Evolutionary conservation across 30 jellyfish, hydroid and myxozoan genomes (phyloP), one percentile per base, ranked within the genome.

Genomic region (Rhopilema esculentum): DNA sequence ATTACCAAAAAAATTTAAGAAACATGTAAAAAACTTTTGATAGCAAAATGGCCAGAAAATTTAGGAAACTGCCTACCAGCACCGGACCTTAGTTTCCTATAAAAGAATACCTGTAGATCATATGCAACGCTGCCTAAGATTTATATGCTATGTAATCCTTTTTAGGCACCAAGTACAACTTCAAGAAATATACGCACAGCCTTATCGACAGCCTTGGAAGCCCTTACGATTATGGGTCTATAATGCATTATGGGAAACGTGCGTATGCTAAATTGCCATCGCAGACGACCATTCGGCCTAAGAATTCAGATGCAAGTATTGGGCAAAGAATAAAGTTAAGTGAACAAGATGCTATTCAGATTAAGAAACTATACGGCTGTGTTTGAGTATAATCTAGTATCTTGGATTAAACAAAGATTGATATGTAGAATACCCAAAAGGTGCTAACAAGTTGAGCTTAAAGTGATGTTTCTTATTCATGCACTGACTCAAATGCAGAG

Each of bases 171-270:
- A 72, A 88, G 57, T 70, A 53, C 75, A 75, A 93, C 72, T 93
- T 93, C 91, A 62, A 28, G 32, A 83, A 84, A 33, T 93, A 93
- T 84, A 9, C 89, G 0, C 98, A 89, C 83, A 51, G 86, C 15
- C n/a, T 30, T 25, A 88, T 93, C 40, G 97, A 93, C 75, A 93
- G 98, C 68, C 91, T 53, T 7, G 98, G 98, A 17, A 88, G 97
- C 67, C 98, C 98, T 0, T 93, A 93, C 57, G 98, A 93, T 72
- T 93, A 82, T 82, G 97, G 90, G 20, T 82, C 96, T 53, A 89
- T 93, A 4, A 93, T 93, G 98, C 98, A 93, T 31, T 93, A 93
- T 50, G 95, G 89, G 24, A n/a, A 69, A 72, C 83, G 81, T 51
- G 97, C 88, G 20, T 88, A 83, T 89, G 95, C 95, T 1, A 93